These are phyloP conservation scores for Chionodraco myersi DNA, from an alignment of 2,113 vertebrate genomes.

Conservation along the genomic window DNA sequence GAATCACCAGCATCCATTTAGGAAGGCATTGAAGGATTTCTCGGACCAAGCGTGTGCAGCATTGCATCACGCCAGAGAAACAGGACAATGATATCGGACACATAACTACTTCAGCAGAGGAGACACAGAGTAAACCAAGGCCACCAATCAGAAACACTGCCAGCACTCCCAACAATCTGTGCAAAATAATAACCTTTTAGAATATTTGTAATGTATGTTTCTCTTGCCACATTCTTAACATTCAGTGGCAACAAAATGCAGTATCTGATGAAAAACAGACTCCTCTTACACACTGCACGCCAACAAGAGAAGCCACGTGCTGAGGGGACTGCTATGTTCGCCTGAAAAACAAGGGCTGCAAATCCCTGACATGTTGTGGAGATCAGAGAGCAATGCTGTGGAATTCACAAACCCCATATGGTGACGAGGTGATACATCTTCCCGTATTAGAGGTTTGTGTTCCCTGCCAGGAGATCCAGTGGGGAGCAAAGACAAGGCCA, in stretches of 20 bases:
- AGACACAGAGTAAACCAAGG: not conserved
- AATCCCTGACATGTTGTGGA: constrained; percentile 77
- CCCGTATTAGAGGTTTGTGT: constrained; percentile 52
- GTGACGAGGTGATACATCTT: constrained; percentile 69
- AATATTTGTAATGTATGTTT: not conserved
- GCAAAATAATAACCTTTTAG: not conserved
- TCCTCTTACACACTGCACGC: constrained; percentile 27
- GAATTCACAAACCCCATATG: constrained; percentile 72
- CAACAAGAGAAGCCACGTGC: constrained; percentile 47
- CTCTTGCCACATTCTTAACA: not conserved
- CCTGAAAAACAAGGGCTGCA: constrained; percentile 60
- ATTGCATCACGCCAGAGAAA: constrained; percentile 14
- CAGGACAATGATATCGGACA: constrained; percentile 35
- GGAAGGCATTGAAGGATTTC: constrained; percentile 21
- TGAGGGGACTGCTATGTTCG: constrained; percentile 50
- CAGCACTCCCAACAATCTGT: not conserved
- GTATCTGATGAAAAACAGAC: constrained; percentile 20
- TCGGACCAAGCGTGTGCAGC: constrained; percentile 36
- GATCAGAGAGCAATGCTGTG: constrained; percentile 72
- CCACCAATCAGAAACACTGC: constrained; percentile 5
- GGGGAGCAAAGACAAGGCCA: constrained; percentile 25
- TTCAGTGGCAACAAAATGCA: not conserved
- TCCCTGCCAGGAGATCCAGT: constrained; percentile 51
- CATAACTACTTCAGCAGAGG: constrained; percentile 9
- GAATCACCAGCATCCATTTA: constrained; percentile 40